A percentile compares a stretch with the other conserved stretches of the same genome.
These are phyloP conservation scores for Chironomus tentans DNA, from an alignment of 2,888 invertebrate genomes.

Conservation along the genomic window DNA sequence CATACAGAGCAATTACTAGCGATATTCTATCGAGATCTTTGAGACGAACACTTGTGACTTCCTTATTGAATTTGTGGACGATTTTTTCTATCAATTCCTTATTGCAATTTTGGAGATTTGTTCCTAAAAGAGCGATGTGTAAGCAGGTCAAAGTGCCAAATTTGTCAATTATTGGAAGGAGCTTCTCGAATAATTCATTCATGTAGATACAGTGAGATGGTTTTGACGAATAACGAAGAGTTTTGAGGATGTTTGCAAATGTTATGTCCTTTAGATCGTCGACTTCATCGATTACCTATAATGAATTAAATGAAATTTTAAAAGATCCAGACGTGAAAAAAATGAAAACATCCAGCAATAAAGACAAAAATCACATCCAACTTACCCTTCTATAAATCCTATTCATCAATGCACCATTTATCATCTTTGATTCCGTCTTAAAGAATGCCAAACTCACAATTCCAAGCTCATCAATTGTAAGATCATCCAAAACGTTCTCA, in stretches of 20 bases:
- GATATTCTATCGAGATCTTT: slow-evolving; percentile 69
- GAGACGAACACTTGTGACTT: slow-evolving; percentile 47
- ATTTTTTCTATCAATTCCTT: slow-evolving; percentile 44
- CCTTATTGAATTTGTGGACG: slow-evolving; percentile 44
- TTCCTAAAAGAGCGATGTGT: slow-evolving; percentile 56
- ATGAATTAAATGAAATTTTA: background rate
- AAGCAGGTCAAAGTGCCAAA: slow-evolving; percentile 53
- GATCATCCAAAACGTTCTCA: slow-evolving; percentile 44
- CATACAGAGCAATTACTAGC: slow-evolving; percentile 52
- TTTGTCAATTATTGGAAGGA: slow-evolving; percentile 49
- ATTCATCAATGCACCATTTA: slow-evolving; percentile 43
- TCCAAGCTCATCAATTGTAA: slow-evolving; percentile 57
- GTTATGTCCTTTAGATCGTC: slow-evolving; percentile 51
- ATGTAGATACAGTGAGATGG: slow-evolving; percentile 43
- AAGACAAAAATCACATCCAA: background rate
- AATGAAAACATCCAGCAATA: too few relatives aligned
- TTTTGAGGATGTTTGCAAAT: slow-evolving; percentile 56
- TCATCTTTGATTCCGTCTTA: slow-evolving; percentile 59
- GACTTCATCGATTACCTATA: background rate
- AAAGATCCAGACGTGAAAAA: background rate
- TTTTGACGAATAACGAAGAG: slow-evolving; percentile 50
- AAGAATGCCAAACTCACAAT: slow-evolving; percentile 69
- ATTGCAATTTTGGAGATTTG: slow-evolving; percentile 45
- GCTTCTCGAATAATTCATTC: slow-evolving; percentile 45
- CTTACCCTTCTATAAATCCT: slow-evolving; percentile 46